Conservation (phyloP, 1,140 invertebrate species). For the Pentalonia nigronervosa region DNA sequence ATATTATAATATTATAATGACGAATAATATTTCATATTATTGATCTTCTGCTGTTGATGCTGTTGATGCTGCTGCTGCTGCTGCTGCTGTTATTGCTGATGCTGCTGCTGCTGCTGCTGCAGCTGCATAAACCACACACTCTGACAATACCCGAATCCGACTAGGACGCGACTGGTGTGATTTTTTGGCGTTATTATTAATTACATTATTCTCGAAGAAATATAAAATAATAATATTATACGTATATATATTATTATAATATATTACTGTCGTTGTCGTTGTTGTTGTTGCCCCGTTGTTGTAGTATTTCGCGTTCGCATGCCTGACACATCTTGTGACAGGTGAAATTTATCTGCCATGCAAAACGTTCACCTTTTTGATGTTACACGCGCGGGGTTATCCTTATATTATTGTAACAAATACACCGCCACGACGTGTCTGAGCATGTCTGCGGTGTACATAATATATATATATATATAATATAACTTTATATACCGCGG, state of each 20-base stretch:
- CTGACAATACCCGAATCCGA: slow-evolving; percentile 55
- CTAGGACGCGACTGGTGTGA: slow-evolving; percentile 46
- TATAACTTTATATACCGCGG: neutral
- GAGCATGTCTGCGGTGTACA: neutral
- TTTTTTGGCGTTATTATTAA: slow-evolving; percentile 54
- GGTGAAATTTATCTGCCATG: slow-evolving; percentile 51
- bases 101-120: neutral
- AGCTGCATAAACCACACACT: neutral
- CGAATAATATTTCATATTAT: neutral
- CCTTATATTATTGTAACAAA: slow-evolving; percentile 10
- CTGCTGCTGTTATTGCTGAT: neutral
- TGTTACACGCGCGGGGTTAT: slow-evolving; percentile 40
- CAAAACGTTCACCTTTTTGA: slow-evolving; percentile 45
- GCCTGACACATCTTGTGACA: slow-evolving; percentile 54
- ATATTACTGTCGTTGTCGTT: neutral
- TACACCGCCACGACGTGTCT: neutral
- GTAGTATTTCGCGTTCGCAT: slow-evolving; percentile 43
- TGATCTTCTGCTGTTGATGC: neutral
- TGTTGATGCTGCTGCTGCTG: neutral
- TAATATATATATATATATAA: neutral
- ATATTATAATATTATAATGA: neutral
- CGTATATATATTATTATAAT: neutral
- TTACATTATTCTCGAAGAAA: slow-evolving; percentile 18
- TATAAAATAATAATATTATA: slow-evolving; percentile 21
- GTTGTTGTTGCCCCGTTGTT: too few relatives aligned